Conservation (phyloP, 1,140 invertebrate species). For the Mizuhopecten yessoensis region DNA sequence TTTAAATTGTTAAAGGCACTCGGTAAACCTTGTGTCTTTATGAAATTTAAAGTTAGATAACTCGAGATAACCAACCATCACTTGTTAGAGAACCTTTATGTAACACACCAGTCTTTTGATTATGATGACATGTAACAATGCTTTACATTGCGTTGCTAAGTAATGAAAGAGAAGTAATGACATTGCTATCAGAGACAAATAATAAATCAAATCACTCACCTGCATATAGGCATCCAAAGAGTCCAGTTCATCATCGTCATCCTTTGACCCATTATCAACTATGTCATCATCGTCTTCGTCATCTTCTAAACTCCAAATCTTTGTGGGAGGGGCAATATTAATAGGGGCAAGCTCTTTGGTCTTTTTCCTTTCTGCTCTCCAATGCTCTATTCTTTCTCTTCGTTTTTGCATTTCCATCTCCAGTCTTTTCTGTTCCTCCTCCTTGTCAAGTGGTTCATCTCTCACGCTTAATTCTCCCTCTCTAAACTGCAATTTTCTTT, state of each 20-base stretch:
- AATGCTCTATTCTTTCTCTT: conserved; percentile 95
- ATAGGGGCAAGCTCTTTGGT: conserved; percentile 77
- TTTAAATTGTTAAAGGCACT: too few species aligned
- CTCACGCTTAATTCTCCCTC: conserved; percentile 78
- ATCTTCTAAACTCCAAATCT: conserved; percentile 92
- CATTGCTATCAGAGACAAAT: neutral
- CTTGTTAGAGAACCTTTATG: too few species aligned
- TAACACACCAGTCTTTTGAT: too few species aligned
- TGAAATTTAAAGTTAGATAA: too few species aligned
- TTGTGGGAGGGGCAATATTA: conserved; percentile 75
- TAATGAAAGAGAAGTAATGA: neutral
- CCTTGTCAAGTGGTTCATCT: conserved; percentile 83
- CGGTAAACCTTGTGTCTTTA: too few species aligned
- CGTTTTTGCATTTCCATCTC: conserved; percentile 98
- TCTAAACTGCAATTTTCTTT: conserved; percentile 59
- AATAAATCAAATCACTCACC: conserved; percentile 83
- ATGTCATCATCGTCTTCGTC: conserved; percentile 84
- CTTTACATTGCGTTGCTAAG: too few species aligned
- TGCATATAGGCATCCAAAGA: conserved; percentile 98
- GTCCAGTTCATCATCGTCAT: conserved; percentile 91
- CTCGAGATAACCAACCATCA: too few species aligned
- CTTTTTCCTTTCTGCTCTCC: conserved; percentile 93
- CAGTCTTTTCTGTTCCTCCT: conserved; percentile 89
- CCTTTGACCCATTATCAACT: conserved; percentile 63
- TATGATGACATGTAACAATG: too few species aligned